Evolutionary conservation across 2,113 vertebrate genomes (phyloP).

Genomic region (Plecotus auritus): DNA sequence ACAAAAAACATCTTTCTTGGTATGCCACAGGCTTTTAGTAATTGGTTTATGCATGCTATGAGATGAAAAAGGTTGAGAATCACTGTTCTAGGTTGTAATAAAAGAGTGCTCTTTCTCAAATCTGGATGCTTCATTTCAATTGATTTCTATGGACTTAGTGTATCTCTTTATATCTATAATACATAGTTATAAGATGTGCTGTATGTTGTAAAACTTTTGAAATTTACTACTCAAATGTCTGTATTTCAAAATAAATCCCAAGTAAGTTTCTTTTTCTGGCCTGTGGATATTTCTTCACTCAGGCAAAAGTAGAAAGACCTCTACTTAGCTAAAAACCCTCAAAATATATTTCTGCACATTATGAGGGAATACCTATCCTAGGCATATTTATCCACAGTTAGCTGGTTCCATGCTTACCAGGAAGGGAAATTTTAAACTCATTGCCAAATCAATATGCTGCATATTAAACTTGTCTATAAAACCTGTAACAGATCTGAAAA

Average conservation of each 20-base stretch:
- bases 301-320: not conserved
- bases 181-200: not conserved
- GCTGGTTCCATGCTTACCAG: not conserved
- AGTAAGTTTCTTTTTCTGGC: not conserved
- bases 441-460: not conserved
- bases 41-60: not conserved
- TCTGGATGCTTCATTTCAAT: not conserved
- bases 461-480: not conserved
- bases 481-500: not conserved
- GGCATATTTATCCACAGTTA: not conserved
- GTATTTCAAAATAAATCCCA: not conserved
- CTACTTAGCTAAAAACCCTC: not conserved
- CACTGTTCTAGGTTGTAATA: not conserved
- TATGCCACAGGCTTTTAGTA: not conserved
- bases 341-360: not conserved
- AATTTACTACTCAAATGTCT: not conserved
- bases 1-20: not conserved
- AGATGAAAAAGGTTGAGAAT: not conserved
- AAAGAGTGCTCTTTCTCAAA: not conserved
- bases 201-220: not conserved
- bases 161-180: not conserved
- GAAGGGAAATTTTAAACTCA: not conserved
- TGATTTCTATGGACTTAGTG: not conserved
- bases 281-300: not conserved
- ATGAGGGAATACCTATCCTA: not conserved